phyloP scores from a whole-genome alignment of 37 sponge, comb jelly and placozoan species.

The Cladorhizidae sp. region DNA sequence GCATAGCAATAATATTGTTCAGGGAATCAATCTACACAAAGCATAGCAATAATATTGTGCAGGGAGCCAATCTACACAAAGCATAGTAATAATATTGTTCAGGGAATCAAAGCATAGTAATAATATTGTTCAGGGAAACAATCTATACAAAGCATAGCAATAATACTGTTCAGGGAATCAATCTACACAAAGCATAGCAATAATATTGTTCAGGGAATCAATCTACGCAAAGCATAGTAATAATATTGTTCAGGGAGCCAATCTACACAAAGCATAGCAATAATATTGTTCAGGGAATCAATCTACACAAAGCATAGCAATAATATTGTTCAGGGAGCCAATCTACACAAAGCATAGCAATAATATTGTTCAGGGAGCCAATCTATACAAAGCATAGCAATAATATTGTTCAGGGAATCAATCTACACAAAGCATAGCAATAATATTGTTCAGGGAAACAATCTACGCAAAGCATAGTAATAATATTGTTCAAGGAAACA shows the following conservation, averaged over 20 bases:
- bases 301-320: slow-evolving; percentile 20
- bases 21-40: no score
- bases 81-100: neutral
- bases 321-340: neutral
- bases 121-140: slow-evolving; percentile 60
- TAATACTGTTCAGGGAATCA: neutral
- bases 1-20: neutral
- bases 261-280: slow-evolving; percentile 2
- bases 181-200: slow-evolving; percentile 2
- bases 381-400: slow-evolving; percentile 20
- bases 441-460: slow-evolving; percentile 56
- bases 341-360: slow-evolving; percentile 2
- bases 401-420: neutral
- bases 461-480: slow-evolving; percentile 19
- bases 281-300: slow-evolving; percentile 58
- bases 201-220: slow-evolving; percentile 58
- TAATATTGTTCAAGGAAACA: neutral
- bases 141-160: slow-evolving; percentile 20
- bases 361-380: slow-evolving; percentile 56
- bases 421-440: slow-evolving; percentile 2
- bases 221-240: slow-evolving; percentile 19
- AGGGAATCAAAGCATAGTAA: no score
- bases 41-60: slow-evolving; percentile 43
- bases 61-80: slow-evolving; percentile 55
- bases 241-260: neutral